Conservation (phyloP, 2,113 vertebrate genomes). For the Hystrix cristata region DNA sequence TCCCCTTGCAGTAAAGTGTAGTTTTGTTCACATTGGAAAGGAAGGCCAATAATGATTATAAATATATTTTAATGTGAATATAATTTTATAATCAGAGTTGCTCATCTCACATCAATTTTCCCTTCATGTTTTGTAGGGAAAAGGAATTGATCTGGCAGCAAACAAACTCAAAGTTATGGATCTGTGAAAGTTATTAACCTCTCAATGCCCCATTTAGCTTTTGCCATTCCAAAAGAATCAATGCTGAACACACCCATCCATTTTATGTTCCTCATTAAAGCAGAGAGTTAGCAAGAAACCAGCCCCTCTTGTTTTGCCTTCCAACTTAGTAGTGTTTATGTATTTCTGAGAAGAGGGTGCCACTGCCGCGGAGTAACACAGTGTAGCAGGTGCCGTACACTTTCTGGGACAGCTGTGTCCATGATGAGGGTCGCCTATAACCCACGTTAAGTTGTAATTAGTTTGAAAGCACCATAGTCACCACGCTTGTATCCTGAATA, state of each 20-base stretch:
- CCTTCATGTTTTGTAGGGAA: conserved; percentile 56
- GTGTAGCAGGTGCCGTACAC: background rate
- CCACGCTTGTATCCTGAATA: background rate
- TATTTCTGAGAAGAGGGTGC: background rate
- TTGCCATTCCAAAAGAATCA: conserved; percentile 65
- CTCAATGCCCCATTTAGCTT: conserved; percentile 71
- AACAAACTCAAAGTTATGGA: conserved; percentile 66
- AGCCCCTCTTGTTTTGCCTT: background rate
- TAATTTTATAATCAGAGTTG: conserved; percentile 65
- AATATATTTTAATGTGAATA: conserved; percentile 68
- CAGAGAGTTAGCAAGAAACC: conserved; percentile 55
- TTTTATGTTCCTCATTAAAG: conserved; percentile 66
- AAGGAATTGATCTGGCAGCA: conserved; percentile 69
- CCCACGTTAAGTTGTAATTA: conserved; percentile 44
- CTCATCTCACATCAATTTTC: conserved; percentile 54
- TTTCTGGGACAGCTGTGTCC: background rate
- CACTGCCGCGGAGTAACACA: background rate
- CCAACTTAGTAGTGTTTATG: background rate
- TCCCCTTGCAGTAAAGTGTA: conserved; percentile 41
- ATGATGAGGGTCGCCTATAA: background rate
- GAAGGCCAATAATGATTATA: conserved; percentile 65
- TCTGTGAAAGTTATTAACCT: conserved; percentile 81
- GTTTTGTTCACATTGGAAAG: conserved; percentile 40
- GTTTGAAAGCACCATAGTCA: background rate
- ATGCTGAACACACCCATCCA: conserved; percentile 60